Base-by-base conservation (phyloP, 1,140 invertebrate species). In the Eriosoma lanigerum region DNA sequence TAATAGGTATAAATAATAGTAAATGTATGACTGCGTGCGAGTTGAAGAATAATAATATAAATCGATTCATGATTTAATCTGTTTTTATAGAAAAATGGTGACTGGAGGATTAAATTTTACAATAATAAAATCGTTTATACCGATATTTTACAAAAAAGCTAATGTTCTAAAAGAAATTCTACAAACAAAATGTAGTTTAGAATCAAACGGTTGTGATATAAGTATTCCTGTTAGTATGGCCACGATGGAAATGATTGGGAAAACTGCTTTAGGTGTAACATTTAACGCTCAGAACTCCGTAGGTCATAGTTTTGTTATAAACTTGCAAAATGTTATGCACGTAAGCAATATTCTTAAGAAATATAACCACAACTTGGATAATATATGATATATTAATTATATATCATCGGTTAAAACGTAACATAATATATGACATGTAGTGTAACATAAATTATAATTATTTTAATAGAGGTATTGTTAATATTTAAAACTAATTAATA, bases 221-320 rank as follows among this genome's bases (percentile, higher is more conserved):
- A 78, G 38, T 26, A 17, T 21, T 12, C 29, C 56, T 24, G 10
- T 78, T 12, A 26, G 38, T 78, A 62, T 60, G 52, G 56, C 75
- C 1, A 78, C 75, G 10, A 48, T 78, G 75, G 75, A 78, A 29
- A 78, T 78, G 52, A 60, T 78, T n/a, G 75, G 75, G 5, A 58
- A 24, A 78, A 62, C 75, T 24, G 32, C 75, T 29, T 10, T 78
- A 12, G 75, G 44, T 24, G 44, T 60, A 24, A 78, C 29, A 26
- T 62, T 78, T n/a, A 60, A 60, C 19, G 73, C 75, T 26, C 75
- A 78, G 24, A 62, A 46, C 3, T 21, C 15, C 4, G 52, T n/a
- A 5, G 6, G 17, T 4, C 44, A 60, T 44, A 4, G 10, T 26
- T 78, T 78, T 78, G 9, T 78, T 26, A 21, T 48, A n/a, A 60